Conservation (phyloP, 2,797 vertebrate genomes). For the Malurus leucopterus region DNA sequence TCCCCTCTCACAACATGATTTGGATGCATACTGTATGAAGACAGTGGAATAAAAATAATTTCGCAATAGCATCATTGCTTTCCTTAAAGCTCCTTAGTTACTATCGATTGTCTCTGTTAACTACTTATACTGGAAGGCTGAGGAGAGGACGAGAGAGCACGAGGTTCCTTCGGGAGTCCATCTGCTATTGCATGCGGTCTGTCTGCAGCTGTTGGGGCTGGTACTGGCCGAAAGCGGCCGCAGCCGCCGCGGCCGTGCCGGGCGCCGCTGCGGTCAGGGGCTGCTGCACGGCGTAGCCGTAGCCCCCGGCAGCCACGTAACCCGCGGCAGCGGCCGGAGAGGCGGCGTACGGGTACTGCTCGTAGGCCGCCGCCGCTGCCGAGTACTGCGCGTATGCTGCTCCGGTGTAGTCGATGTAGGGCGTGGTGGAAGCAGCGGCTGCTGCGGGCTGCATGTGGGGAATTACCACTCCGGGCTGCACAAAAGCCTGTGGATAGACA, state of each 20-base stretch:
- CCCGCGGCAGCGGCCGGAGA: conserved; percentile 87
- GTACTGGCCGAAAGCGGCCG: conserved; percentile 91
- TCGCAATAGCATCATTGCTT: conserved; percentile 54
- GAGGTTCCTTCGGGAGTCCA: conserved; percentile 67
- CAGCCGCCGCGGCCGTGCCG: conserved; percentile 82
- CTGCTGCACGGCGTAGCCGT: conserved; percentile 92
- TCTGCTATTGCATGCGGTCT: conserved; percentile 94
- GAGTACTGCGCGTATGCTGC: conserved; percentile 94
- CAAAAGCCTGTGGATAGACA: conserved; percentile 96
- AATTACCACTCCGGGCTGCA: conserved; percentile 96
- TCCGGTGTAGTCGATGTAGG: conserved; percentile 96
- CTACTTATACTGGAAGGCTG: conserved; percentile 67
- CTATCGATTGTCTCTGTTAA: conserved; percentile 56
- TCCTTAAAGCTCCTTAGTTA: conserved; percentile 72
- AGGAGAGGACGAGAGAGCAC: conserved; percentile 56
- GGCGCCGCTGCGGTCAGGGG: conserved; percentile 84
- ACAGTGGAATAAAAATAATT: conserved; percentile 60
- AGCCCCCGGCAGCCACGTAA: conserved; percentile 88
- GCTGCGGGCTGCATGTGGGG: conserved; percentile 89
- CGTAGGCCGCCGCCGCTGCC: conserved; percentile 86
- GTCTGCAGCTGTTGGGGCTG: conserved; percentile 96
- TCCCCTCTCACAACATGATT: conserved; percentile 40
- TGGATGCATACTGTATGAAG: conserved; percentile 61
- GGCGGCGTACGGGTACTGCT: conserved; percentile 94
- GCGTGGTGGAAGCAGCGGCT: conserved; percentile 85